Conservation (phyloP, 2,797 vertebrate species). For the Myripristis jacobus region DNA sequence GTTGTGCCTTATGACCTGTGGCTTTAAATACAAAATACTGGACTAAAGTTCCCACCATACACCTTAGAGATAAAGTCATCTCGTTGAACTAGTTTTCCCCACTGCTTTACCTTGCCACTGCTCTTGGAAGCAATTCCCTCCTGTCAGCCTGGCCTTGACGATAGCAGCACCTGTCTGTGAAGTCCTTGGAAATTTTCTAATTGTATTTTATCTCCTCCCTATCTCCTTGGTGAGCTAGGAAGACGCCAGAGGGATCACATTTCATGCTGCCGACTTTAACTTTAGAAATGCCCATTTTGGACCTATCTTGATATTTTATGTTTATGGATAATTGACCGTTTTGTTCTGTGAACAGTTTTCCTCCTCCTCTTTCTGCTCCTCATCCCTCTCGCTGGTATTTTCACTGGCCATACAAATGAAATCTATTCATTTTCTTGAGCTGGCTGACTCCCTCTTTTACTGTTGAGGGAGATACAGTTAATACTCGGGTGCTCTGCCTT, state of each 20-base stretch:
- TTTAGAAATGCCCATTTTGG: constrained; percentile 18
- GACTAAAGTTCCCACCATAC: neutral
- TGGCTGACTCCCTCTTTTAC: neutral
- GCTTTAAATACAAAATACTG: neutral
- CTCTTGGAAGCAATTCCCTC: neutral
- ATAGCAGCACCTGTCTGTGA: constrained; percentile 21
- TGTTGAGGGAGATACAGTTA: neutral
- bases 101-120: neutral
- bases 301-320: constrained; percentile 21
- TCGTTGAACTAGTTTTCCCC: constrained; percentile 7
- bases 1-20: neutral
- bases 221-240: neutral
- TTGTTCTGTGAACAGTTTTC: constrained; percentile 1
- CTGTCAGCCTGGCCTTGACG: neutral
- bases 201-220: constrained; percentile 7
- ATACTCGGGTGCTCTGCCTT: neutral
- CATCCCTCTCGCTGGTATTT: constrained; percentile 16
- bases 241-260: constrained; percentile 15
- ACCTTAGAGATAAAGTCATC: neutral
- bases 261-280: constrained; percentile 6
- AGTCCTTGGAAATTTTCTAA: neutral
- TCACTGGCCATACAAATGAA: constrained; percentile 9
- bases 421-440: constrained; percentile 2
- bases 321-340: constrained; percentile 13
- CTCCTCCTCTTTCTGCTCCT: neutral